Base-by-base conservation (phyloP, 2,797 vertebrate species). In the Vespertilio murinus region DNA sequence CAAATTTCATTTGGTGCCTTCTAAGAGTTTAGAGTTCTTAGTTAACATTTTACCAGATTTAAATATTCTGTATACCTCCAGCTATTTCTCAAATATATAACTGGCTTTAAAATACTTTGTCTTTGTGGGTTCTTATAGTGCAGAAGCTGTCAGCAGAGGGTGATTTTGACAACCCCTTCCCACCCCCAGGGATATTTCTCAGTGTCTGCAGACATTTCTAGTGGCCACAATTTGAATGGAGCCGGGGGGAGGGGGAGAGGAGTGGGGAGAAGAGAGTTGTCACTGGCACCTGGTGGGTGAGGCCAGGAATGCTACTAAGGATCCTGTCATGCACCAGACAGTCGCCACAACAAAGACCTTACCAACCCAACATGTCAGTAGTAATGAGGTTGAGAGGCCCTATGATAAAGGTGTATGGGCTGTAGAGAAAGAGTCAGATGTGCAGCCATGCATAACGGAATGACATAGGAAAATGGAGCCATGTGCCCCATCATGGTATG, bases 41-140 rank as follows among this genome's bases (percentile, higher is more conserved):
- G 7, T 59, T 88, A 69, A 85, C 56, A 79, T 81, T 42, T 79
- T 67, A 54, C 38, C 25, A 49, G 38, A 83, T 92, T 85, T 84
- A 61, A 77, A 64, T 56, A 40, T 81, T 74, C 77, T 47, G 11
- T 56, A 75, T 12, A 86, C 30, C 52, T n/a, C 40, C 10, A 88
- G 12, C 30, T 91, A n/a, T 40, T 95, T 93, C 88, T 90, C 83
- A 33, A 74, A 18, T 88, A 61, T 47, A 13, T 49, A 52, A 69
- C 8, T 82, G 56, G 28, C 52, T 85, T 81, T 88, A 65, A 90
- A 80, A 56, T 78, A 18, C 42, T 71, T 91, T 85, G 61, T 42
- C 64, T 73, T 89, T 74, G 59, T 59, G 73, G 52, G 71, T 80
- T 78, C 61, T 91, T 75, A 8, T 13, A 79, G 30, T 59, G 38